Evolutionary conservation across 2,113 vertebrate species (phyloP), one percentile per base, ranked within the genome.

Genomic region (Gorsachius goisagi): DNA sequence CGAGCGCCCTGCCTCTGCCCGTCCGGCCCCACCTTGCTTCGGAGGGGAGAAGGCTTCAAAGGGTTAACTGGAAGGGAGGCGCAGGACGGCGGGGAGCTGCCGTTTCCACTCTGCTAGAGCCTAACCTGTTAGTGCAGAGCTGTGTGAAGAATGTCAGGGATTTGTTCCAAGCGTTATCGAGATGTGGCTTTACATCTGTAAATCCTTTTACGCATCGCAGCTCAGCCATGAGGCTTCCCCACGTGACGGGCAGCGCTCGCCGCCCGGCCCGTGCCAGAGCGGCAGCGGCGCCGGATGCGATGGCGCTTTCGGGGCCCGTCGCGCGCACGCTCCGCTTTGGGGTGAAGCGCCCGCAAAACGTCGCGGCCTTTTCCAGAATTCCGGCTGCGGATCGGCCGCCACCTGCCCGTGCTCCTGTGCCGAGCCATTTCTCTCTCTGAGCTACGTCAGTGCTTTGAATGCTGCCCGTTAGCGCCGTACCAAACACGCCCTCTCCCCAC

Each of bases 121-220:
- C 88, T 15, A 95, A 96, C 93, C 97, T 80, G 95, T 97, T 95
- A 94, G 95, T 82, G 96, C 97, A 96, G 97, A 95, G 98, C 96
- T 96, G 97, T 97, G 97, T 95, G 96, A 94, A 55, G 95, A 90
- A 96, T 96, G 96, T 86, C 88, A 93, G 96, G 95, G 97, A 96
- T 97, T 96, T 93, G 96, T 97, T 98, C 96, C 97, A 37, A 72
- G 91, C 88, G 64, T 90, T 97, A 96, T 95, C 79, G 96, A 97
- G 97, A 97, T 96, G 95, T 64, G 79, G 92, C 90, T 97, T 96
- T 96, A 96, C 96, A 97, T 94, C 97, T 93, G 78, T 95, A 97
- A 98, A 98, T 98, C 97, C 97, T 96, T 97, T 98, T 96, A 94
- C 76, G 94, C 97, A 89, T 97, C 89, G 35, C 95, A 91, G 97